Percentiles rank a stretch among this genome's conserved stretches.
phyloP scores from a whole-genome alignment of 2,113 vertebrate genomes.

The Oxyura jamaicensis region DNA sequence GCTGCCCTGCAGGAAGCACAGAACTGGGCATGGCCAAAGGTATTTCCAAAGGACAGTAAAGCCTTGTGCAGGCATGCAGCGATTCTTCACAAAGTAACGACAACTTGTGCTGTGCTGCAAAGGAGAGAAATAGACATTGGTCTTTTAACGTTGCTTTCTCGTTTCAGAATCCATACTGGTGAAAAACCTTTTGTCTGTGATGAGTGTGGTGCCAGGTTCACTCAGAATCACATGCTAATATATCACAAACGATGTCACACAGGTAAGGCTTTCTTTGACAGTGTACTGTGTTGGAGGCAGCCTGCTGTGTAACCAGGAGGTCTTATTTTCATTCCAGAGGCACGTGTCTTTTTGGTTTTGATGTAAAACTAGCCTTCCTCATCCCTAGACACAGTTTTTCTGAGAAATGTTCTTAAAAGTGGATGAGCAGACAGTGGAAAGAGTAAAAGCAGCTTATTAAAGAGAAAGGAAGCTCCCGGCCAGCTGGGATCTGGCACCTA shows the following conservation, averaged over 20 bases:
- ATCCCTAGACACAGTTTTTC: rapidly evolving
- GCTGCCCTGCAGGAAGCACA: neutral
- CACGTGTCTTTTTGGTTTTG: neutral
- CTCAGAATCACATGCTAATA: conserved; percentile 97
- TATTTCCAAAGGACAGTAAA: neutral
- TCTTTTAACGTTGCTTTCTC: conserved; percentile 48
- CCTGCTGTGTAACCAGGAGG: neutral
- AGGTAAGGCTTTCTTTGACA: conserved; percentile 76
- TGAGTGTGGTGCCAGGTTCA: conserved; percentile 92
- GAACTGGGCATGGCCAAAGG: neutral
- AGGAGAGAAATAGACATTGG: neutral
- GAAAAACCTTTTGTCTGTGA: conserved; percentile 97
- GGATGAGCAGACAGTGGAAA: neutral
- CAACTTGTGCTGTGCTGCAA: neutral
- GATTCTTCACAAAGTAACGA: neutral
- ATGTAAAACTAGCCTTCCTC: rapidly evolving
- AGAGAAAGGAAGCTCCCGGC: neutral
- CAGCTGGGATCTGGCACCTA: neutral
- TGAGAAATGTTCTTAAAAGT: neutral
- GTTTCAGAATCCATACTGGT: conserved; percentile 93
- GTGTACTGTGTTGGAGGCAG: rapidly evolving
- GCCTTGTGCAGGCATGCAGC: rapidly evolving
- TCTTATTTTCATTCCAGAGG: neutral
- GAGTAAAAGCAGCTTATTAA: neutral
- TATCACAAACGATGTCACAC: conserved; percentile 97